These are phyloP conservation scores for Coptodon rendalli DNA, from an alignment of 2,113 vertebrate genomes.

Conservation along the genomic window DNA sequence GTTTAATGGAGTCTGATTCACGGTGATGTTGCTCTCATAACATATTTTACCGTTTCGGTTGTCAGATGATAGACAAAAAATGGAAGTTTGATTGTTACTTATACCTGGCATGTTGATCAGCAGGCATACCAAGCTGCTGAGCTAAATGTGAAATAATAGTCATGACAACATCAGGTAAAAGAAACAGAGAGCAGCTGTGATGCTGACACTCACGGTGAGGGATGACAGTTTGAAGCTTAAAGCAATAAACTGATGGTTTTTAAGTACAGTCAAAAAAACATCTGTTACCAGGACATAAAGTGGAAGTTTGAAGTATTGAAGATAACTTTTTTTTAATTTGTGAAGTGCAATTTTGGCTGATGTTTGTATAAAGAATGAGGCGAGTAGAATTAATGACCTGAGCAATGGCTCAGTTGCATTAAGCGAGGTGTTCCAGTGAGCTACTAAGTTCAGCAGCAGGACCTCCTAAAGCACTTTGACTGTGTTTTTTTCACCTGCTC, in stretches of 20 bases:
- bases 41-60: not conserved
- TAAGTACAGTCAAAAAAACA: not conserved
- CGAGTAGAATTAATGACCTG: not conserved
- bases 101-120: not conserved
- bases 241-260: not conserved
- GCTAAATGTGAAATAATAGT: not conserved
- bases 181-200: not conserved
- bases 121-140: not conserved
- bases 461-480: not conserved
- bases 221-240: not conserved
- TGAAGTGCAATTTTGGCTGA: not conserved
- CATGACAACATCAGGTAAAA: not conserved
- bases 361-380: not conserved
- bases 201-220: not conserved
- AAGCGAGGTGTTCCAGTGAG: not conserved
- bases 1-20: not conserved
- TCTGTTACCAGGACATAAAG: not conserved
- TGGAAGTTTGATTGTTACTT: not conserved
- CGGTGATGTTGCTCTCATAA: not conserved
- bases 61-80: not conserved
- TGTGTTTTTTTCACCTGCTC: not conserved
- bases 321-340: not conserved
- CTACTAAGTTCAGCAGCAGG: not conserved
- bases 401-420: not conserved
- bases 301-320: not conserved